A percentile compares a stretch with the other conserved stretches of the same genome.
Conservation (phyloP, 2,113 vertebrate species). For the Grammatotria lemairii region DNA sequence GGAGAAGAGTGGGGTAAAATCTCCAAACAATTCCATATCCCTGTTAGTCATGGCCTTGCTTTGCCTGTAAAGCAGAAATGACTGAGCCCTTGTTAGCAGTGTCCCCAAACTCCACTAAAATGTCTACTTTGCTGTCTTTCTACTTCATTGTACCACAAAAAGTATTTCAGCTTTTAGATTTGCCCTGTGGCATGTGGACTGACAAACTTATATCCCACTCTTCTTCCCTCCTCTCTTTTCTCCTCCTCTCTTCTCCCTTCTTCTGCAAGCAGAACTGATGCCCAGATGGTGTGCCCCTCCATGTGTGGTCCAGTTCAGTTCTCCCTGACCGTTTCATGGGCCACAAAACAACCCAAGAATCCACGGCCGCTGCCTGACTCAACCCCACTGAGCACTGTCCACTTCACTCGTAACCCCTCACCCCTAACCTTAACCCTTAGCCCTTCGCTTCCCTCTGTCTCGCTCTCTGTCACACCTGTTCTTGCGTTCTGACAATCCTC, state of each 20-base stretch:
- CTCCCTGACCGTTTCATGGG: conserved; percentile 70
- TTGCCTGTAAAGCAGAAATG: conserved; percentile 37
- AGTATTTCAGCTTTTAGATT: conserved; percentile 16
- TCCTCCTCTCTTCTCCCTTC: conserved; percentile 1
- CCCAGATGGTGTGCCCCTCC: conserved; percentile 64
- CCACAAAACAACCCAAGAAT: conserved; percentile 54
- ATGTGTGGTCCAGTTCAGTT: conserved; percentile 59
- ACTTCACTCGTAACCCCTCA: conserved; percentile 16
- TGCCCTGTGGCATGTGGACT: neutral
- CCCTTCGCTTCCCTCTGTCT: conserved; percentile 33
- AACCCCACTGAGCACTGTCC: neutral
- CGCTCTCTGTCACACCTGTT: conserved; percentile 23
- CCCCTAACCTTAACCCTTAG: conserved; percentile 31
- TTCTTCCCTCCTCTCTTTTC: neutral
- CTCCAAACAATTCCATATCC: conserved; percentile 42
- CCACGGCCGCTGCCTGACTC: conserved; percentile 22
- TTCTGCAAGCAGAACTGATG: conserved; percentile 71
- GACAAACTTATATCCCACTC: neutral
- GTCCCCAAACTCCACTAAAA: conserved; percentile 24
- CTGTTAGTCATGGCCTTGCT: conserved; percentile 45
- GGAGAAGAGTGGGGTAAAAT: conserved; percentile 7
- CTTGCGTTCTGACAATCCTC: conserved; percentile 45
- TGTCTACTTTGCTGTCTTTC: conserved; percentile 1
- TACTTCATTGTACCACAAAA: neutral
- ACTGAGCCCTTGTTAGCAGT: conserved; percentile 48